Base-by-base conservation (phyloP, 2,797 vertebrate species). In the Hyperoplus immaculatus region DNA sequence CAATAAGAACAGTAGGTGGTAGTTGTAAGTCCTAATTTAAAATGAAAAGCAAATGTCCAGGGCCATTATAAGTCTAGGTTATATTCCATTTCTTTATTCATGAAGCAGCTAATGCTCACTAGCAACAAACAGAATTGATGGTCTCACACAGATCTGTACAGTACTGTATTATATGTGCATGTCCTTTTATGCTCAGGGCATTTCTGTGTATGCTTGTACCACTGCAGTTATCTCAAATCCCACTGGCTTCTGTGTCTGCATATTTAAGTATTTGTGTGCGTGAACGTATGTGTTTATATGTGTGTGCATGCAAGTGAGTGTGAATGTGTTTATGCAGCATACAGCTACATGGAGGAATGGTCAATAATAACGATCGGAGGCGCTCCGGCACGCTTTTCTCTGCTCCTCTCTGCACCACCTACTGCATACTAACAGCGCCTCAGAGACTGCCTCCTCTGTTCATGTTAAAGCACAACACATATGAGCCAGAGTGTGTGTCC, bases 321-420 rank as follows among this genome's bases (percentile, higher is more conserved):
- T 69, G 77, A 84, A 87, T 81, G 80, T 83, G 85, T 90, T 81
- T 80, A 81, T 81, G 87, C 81, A 78, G 86, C 78, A 80, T 65
- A 69, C 78, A 81, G 83, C 80, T 89, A 87, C 87, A 84, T 81
- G 77, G 69, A 45, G 80, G 64, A 89, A 77, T 73, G 87, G 93
- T 95, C 93, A 94, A 94, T 94, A 96, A 93, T 91, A 95, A 93
- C 6, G 78, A 94, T 93, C 84, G 64, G 85, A 87, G 83, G 70
- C 78, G 79, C 81, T 90, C 82, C 90, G 70, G 87, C 91, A 80
- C 5, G 84, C 88, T 81, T 78, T 87, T 77, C 84, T 77, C 69
- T 62, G 78, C 85, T 83, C 62, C 72, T 87, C 88, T 91, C 81
- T 88, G 91, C 72, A 84, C 84, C 70, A 74, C 88, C 89, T 87